Evolutionary conservation across 2,797 vertebrate species (phyloP), one percentile per base, ranked within the genome.

Genomic region (Eupleurogrammus muticus): DNA sequence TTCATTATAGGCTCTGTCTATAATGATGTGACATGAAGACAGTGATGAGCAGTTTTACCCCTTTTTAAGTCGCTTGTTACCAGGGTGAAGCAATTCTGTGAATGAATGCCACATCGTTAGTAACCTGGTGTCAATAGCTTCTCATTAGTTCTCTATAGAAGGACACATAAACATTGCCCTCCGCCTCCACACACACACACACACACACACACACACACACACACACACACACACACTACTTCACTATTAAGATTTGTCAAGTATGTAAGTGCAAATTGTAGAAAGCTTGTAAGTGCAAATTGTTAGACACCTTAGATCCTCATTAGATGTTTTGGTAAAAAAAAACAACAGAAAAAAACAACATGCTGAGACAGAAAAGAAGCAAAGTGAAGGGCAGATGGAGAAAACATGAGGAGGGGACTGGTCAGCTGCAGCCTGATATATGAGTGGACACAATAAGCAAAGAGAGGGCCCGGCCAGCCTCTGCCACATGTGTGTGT

Each of bases 381-480:
- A 79, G 80, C 77, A 75, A 74, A 79, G 77, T 76, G 80, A 89
- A 89, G 83, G 89, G 85, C 88, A 92, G 88, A 91, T 89, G 87
- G 90, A 85, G 79, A 77, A 83, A 86, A 89, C 80, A 11, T 59
- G 35, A 77, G 70, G 75, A 87, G 76, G 40, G 79, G 72, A 88
- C 83, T 86, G 90, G 90, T 92, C 91, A 93, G 88, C 91, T 91
- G 91, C 90, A 90, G 89, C 77, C 92, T 96, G 95, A 96, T 96
- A 93, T 93, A 95, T 89, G 94, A 90, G 92, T 74, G 89, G 93
- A 87, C 79, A 84, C 91, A 89, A 92, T 93, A 88, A 92, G 90
- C 84, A 78, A 66, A 84, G 82, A 86, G 86, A 75, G 40, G 86
- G 84, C 82, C 76, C 73, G 85, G 61, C 75, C 73, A 47, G 79